Evolutionary conservation across 2,113 vertebrate genomes (phyloP).

Genomic region (Tragelaphus scriptus): DNA sequence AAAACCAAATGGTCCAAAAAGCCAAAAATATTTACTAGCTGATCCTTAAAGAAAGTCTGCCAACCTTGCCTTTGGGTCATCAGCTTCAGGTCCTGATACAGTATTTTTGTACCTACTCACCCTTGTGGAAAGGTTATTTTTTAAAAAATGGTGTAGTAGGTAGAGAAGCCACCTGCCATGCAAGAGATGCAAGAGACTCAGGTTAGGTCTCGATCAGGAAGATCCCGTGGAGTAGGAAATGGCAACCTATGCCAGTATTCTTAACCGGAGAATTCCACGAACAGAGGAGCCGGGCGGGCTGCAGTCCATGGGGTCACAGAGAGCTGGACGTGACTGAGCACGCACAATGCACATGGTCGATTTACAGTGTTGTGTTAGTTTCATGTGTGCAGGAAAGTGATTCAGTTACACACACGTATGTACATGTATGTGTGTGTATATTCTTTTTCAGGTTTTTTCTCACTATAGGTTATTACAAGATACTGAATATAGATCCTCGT

Average conservation of each 20-base stretch:
- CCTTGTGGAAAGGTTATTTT: background rate
- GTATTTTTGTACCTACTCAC: background rate
- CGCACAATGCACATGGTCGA: fast-evolving
- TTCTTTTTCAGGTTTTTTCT: background rate
- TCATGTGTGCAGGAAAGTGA: too few species aligned
- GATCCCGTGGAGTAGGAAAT: background rate
- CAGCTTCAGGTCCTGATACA: too few species aligned
- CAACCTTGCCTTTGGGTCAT: too few species aligned
- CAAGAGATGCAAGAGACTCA: background rate
- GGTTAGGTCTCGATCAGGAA: background rate
- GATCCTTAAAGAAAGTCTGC: background rate
- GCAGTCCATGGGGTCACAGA: background rate
- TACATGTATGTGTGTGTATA: fast-evolving
- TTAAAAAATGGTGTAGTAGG: background rate
- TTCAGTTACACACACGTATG: background rate
- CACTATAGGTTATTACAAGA: background rate
- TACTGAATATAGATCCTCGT: background rate
- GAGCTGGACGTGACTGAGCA: background rate
- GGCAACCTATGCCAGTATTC: background rate
- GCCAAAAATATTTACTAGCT: fast-evolving
- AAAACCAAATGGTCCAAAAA: background rate
- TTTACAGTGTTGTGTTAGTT: background rate
- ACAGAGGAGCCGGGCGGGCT: background rate
- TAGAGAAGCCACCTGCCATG: background rate
- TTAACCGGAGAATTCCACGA: background rate